These are phyloP conservation scores for Patella caerulea DNA, from an alignment of 2,888 invertebrate genomes.

Conservation along the genomic window DNA sequence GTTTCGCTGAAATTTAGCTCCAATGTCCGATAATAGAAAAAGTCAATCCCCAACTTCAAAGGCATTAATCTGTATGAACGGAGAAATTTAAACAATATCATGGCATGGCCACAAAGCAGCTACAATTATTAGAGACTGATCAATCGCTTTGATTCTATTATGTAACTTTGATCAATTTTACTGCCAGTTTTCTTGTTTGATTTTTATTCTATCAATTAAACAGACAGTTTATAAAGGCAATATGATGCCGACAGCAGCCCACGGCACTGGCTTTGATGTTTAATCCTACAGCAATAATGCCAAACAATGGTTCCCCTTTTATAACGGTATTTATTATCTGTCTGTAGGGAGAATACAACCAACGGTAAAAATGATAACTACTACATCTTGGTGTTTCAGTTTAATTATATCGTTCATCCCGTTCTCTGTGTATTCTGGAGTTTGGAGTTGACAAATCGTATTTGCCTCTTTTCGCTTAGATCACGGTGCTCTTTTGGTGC, in stretches of 20 bases:
- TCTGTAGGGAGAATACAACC: neutral
- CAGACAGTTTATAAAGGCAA: slow-evolving; percentile 9
- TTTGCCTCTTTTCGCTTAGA: too few species aligned
- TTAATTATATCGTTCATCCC: too few species aligned
- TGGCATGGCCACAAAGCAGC: neutral
- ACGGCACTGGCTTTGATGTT: neutral
- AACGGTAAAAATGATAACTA: too few species aligned
- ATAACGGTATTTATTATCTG: slow-evolving; percentile 9
- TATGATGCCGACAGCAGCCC: slow-evolving; percentile 3
- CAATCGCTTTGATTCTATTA: slow-evolving; percentile 10
- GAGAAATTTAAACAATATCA: slow-evolving; percentile 9
- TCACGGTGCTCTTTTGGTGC: too few species aligned
- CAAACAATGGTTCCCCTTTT: neutral
- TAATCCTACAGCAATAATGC: slow-evolving; percentile 7
- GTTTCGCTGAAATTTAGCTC: slow-evolving; percentile 4
- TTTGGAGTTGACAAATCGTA: too few species aligned
- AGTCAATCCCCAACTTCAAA: slow-evolving; percentile 9
- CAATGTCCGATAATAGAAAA: slow-evolving; percentile 5
- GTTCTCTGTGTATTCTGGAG: too few species aligned
- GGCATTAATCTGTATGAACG: slow-evolving; percentile 10
- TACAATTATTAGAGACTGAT: slow-evolving; percentile 7
- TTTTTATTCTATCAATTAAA: slow-evolving; percentile 12
- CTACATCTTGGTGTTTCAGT: too few species aligned
- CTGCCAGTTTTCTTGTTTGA: neutral
- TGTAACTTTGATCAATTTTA: slow-evolving; percentile 12